A percentile compares a stretch with the other conserved stretches of the same genome.
phyloP scores from a whole-genome alignment of 35 echinoderm and acorn worm genomes.

The Anneissia japonica region DNA sequence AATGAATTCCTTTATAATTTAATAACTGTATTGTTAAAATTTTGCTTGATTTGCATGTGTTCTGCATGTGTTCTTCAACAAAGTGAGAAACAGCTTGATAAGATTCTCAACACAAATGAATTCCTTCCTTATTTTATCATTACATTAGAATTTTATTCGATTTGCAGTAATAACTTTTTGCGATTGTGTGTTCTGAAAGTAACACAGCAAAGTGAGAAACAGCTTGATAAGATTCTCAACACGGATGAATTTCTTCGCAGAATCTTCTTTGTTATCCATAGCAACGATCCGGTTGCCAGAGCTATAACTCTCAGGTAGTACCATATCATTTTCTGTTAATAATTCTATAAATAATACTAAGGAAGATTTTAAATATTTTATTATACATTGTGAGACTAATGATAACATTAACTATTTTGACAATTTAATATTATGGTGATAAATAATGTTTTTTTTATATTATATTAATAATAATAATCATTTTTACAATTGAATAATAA shows the following conservation, averaged over 20 bases:
- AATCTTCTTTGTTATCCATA: slow-evolving; percentile 96
- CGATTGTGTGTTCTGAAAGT: slow-evolving; percentile 86
- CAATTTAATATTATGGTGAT: neutral
- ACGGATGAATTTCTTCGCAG: slow-evolving; percentile 92
- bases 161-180: slow-evolving; percentile 73
- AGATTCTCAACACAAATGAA: slow-evolving; percentile 94
- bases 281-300: slow-evolving; percentile 92
- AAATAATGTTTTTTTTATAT: neutral
- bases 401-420: neutral
- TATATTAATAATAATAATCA: too few relatives aligned
- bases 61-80: slow-evolving; percentile 78
- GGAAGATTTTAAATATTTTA: neutral
- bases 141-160: too few relatives aligned
- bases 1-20: too few relatives aligned
- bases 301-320: slow-evolving; percentile 85
- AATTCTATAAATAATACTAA: neutral
- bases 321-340: neutral
- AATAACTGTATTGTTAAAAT: too few relatives aligned
- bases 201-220: slow-evolving; percentile 81
- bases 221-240: slow-evolving; percentile 93
- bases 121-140: too few relatives aligned
- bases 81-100: slow-evolving; percentile 83
- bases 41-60: too few relatives aligned
- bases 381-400: neutral
- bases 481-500: too few relatives aligned